phyloP scores from a whole-genome alignment of 2,113 vertebrate species.

The Phalacrocorax pelagicus region DNA sequence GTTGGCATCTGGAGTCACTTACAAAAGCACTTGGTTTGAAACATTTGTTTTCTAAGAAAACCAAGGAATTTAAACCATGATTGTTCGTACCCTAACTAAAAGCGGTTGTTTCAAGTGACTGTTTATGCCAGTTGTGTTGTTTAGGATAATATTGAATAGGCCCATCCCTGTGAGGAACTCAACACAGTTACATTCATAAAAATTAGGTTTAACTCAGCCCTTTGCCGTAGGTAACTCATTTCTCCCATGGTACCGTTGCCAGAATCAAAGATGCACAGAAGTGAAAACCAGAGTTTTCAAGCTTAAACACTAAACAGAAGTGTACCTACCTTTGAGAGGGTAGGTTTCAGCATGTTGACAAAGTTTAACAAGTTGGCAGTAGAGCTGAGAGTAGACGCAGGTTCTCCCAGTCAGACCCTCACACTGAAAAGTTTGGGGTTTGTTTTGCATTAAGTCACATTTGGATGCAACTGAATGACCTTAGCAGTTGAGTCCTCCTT shows the following conservation, averaged over 20 bases:
- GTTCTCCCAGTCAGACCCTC: not conserved
- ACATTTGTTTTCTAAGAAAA: not conserved
- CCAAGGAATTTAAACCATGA: not conserved
- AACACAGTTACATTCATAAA: not conserved
- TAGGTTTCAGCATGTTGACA: not conserved
- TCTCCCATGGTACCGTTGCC: not conserved
- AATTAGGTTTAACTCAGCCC: not conserved
- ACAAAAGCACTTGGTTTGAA: not conserved
- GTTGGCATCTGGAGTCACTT: no score
- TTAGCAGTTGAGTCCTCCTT: not conserved
- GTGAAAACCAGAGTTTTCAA: not conserved
- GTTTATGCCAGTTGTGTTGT: not conserved
- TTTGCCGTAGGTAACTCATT: not conserved
- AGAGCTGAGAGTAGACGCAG: not conserved
- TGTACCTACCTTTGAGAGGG: fast-evolving
- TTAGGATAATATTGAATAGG: not conserved
- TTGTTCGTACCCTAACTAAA: not conserved
- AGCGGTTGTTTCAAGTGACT: not conserved
- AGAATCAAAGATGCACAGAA: not conserved
- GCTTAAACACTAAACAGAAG: not conserved
- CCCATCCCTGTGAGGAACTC: not conserved
- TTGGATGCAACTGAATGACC: not conserved
- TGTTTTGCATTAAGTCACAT: not conserved
- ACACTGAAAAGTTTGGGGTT: not conserved
- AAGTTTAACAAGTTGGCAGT: not conserved